These are phyloP conservation scores for Melanostoma mellinum DNA, from an alignment of 2,888 invertebrate species.

Conservation along the genomic window DNA sequence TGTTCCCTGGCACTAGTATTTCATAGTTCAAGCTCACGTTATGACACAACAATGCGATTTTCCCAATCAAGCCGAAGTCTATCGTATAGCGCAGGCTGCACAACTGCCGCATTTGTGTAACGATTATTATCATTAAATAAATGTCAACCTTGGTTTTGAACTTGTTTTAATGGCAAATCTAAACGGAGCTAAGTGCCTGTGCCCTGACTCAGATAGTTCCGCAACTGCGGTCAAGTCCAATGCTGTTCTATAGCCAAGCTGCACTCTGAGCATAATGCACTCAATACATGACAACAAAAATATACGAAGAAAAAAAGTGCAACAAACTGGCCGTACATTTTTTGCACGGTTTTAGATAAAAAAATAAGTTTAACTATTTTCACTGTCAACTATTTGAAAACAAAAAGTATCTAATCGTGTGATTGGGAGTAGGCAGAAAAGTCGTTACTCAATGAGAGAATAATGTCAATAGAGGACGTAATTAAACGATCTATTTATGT, in stretches of 20 bases:
- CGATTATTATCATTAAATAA: constrained; percentile 47
- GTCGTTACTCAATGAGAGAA: constrained; percentile 33
- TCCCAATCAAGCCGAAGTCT: constrained; percentile 43
- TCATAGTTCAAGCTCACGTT: constrained; percentile 28
- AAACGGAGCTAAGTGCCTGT: constrained; percentile 72
- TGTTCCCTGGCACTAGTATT: background rate
- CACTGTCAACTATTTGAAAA: background rate
- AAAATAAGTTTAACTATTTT: constrained; percentile 14
- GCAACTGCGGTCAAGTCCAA: constrained; percentile 73
- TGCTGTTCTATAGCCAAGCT: constrained; percentile 57
- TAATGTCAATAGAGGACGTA: constrained; percentile 11
- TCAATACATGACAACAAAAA: constrained; percentile 13
- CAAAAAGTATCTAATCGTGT: constrained; percentile 7
- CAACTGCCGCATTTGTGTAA: constrained; percentile 31
- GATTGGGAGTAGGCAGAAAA: constrained; percentile 49
- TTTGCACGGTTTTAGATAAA: constrained; percentile 15
- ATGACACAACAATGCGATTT: constrained; percentile 57
- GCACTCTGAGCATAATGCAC: constrained; percentile 68
- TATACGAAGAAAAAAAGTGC: background rate
- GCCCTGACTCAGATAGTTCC: constrained; percentile 73
- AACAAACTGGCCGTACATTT: constrained; percentile 39
- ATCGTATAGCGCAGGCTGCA: constrained; percentile 22
- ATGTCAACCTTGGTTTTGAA: constrained; percentile 73
- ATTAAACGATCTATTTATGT: constrained; percentile 10
- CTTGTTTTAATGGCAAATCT: constrained; percentile 68